A percentile compares a stretch with the other conserved stretches of the same genome.
Evolutionary conservation across 2,797 vertebrate species (phyloP).

Genomic region (Chloroceryle inda): DNA sequence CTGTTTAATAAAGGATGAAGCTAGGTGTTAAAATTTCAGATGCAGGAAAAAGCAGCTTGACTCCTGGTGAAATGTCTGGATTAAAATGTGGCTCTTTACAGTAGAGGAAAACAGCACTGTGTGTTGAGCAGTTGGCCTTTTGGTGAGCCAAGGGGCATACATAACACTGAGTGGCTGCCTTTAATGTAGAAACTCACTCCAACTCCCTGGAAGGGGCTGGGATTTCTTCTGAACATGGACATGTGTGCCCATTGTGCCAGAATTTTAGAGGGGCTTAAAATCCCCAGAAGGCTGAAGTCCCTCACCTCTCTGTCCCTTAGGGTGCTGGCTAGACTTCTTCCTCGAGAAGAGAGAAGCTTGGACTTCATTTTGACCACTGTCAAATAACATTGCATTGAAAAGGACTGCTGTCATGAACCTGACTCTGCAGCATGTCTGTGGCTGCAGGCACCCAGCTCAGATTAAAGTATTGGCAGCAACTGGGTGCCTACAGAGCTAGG

Average conservation of each 20-base stretch:
- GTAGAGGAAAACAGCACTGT: not conserved
- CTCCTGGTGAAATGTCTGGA: not conserved
- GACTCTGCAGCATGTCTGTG: rapidly evolving
- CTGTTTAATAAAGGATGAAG: not conserved
- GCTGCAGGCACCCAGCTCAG: not conserved
- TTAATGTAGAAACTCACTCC: not conserved
- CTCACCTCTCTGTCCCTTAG: not conserved
- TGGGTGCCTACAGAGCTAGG: not conserved
- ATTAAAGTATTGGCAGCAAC: rapidly evolving
- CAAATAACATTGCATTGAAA: not conserved
- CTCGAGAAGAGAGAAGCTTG: not conserved
- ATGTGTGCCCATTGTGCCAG: rapidly evolving
- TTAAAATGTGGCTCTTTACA: not conserved
- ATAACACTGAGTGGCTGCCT: not conserved
- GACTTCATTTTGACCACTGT: not conserved
- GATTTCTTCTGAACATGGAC: not conserved
- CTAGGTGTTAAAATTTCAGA: not conserved
- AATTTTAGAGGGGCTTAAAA: not conserved
- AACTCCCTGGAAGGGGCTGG: not conserved
- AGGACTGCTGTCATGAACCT: rapidly evolving
- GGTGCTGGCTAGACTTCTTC: not conserved
- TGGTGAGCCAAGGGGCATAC: not conserved
- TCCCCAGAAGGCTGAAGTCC: rapidly evolving
- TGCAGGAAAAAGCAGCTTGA: not conserved
- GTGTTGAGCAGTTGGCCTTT: not conserved